Evolutionary conservation across 2,888 invertebrate genomes (phyloP).

Genomic region (Carcina quercana): DNA sequence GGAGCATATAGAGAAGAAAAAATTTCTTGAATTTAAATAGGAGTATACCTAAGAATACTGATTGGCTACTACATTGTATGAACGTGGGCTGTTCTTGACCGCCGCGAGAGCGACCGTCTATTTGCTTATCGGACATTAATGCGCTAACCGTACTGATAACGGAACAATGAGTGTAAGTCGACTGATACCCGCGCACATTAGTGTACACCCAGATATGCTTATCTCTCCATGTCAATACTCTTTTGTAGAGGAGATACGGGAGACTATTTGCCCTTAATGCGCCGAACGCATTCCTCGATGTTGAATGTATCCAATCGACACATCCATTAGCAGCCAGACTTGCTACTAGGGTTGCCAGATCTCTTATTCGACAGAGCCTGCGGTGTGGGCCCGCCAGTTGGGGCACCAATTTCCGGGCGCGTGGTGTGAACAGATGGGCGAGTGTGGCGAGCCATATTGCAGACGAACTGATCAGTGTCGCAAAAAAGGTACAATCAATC

Average conservation of each 20-base stretch:
- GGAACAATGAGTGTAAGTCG: conserved; percentile 66
- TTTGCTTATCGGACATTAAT: conserved; percentile 68
- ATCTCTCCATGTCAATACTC: conserved; percentile 68
- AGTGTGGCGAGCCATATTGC: too few relatives aligned
- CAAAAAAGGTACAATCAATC: too few relatives aligned
- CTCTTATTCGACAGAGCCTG: too few relatives aligned
- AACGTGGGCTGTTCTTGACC: conserved; percentile 23
- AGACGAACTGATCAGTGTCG: too few relatives aligned
- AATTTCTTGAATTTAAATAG: conserved; percentile 13
- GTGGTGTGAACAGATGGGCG: too few relatives aligned
- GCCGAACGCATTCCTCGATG: conserved; percentile 54
- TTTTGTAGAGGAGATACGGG: conserved; percentile 68
- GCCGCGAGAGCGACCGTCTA: conserved; percentile 41
- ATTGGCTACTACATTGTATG: too few relatives aligned
- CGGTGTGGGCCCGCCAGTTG: too few relatives aligned
- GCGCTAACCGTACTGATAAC: conserved; percentile 65
- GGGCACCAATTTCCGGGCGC: too few relatives aligned
- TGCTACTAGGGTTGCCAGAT: too few relatives aligned
- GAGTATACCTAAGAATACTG: too few relatives aligned
- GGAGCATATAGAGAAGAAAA: too few relatives aligned
- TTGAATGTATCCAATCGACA: conserved; percentile 57
- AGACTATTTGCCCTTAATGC: conserved; percentile 68
- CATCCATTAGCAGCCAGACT: conserved; percentile 51
- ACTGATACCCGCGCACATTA: conserved; percentile 54
- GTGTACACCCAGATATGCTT: conserved; percentile 62